phyloP scores from a whole-genome alignment of 2,888 invertebrate genomes.

The Drosophila mimetica region DNA sequence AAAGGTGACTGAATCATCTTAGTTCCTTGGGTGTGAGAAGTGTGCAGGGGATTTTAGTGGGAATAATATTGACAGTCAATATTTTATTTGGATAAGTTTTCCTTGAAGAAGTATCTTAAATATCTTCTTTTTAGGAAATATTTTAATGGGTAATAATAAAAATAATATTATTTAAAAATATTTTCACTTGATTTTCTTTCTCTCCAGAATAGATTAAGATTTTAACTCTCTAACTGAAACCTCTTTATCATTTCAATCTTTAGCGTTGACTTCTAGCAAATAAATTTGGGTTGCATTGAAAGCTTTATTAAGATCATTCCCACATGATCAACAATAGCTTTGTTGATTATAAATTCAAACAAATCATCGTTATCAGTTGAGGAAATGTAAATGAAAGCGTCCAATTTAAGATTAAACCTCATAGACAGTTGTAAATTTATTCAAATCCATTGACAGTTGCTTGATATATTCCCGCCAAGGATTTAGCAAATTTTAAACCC shows the following conservation, averaged over 20 bases:
- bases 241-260: neutral
- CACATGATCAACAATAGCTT: conserved; percentile 5
- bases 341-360: neutral
- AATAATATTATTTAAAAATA: no score
- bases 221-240: no score
- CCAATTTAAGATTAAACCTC: conserved; percentile 22
- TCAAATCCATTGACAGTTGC: conserved; percentile 28
- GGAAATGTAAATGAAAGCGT: conserved; percentile 6
- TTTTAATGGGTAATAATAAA: no score
- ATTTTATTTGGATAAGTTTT: no score
- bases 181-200: no score
- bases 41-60: neutral
- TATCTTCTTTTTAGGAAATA: no score
- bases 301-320: neutral
- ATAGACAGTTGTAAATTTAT: conserved; percentile 25
- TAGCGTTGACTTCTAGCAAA: neutral
- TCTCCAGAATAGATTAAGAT: neutral
- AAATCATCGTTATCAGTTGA: conserved; percentile 3
- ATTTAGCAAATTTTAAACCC: conserved; percentile 37
- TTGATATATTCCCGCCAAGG: conserved; percentile 36
- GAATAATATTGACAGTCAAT: no score
- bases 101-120: no score
- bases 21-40: neutral
- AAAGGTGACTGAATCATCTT: neutral
- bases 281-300: neutral